Evolutionary conservation across 1,140 invertebrate species (phyloP).

Genomic region (Saxidomus purpurata): DNA sequence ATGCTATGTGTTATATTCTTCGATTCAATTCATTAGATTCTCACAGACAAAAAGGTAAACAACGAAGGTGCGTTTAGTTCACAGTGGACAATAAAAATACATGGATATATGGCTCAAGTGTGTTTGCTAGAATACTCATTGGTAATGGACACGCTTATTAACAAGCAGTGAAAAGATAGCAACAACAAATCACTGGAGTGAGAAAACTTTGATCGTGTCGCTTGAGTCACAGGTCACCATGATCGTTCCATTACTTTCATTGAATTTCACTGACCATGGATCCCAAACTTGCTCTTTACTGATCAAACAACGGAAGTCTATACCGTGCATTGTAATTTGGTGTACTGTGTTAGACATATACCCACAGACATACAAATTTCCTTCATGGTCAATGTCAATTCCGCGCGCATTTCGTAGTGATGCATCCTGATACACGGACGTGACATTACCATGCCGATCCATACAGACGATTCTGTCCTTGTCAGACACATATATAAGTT

Average conservation of each 20-base stretch:
- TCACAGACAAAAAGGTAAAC: no score
- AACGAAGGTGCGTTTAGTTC: no score
- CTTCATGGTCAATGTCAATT: conserved; percentile 58
- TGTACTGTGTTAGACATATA: conserved; percentile 63
- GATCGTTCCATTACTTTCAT: conserved; percentile 55
- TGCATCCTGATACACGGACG: conserved; percentile 54
- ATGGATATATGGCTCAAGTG: no score
- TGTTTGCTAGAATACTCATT: no score
- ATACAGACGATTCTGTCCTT: conserved; percentile 66
- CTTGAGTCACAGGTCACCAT: conserved; percentile 59
- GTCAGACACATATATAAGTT: conserved; percentile 59
- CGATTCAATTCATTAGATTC: no score
- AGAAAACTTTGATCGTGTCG: conserved; percentile 57
- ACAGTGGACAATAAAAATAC: no score
- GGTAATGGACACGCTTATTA: no score
- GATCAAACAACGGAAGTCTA: conserved; percentile 56
- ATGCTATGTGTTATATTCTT: no score
- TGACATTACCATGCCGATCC: conserved; percentile 65
- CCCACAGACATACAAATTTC: conserved; percentile 65
- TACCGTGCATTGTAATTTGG: conserved; percentile 57
- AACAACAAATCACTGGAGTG: conserved; percentile 18
- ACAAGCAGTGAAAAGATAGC: no score
- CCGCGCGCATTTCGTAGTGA: conserved; percentile 53
- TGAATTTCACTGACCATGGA: conserved; percentile 61
- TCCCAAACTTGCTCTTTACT: conserved; percentile 58